Evolutionary conservation across 2,113 vertebrate genomes (phyloP).

Genomic region (Clinocottus analis): DNA sequence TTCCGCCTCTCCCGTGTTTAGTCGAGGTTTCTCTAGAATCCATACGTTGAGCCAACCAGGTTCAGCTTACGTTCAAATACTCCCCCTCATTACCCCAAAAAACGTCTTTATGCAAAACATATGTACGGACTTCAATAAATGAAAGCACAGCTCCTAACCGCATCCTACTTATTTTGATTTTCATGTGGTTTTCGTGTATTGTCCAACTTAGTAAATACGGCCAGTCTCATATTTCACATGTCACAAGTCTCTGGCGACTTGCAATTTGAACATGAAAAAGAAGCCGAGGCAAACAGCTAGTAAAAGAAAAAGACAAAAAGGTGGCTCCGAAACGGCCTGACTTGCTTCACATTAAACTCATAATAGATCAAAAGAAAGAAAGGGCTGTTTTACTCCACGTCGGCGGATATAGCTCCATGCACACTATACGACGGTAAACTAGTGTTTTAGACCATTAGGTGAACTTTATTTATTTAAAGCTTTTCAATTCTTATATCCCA

Average conservation of each 20-base stretch:
- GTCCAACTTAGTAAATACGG: slow-evolving; percentile 81
- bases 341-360: slow-evolving; percentile 46
- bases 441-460: slow-evolving; percentile 13
- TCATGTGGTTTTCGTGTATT: slow-evolving; percentile 86
- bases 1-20: slow-evolving; percentile 36
- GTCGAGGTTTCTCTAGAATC: slow-evolving; percentile 51
- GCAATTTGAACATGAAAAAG: slow-evolving; percentile 74
- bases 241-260: slow-evolving; percentile 70
- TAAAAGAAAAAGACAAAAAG: slow-evolving; percentile 28
- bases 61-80: slow-evolving; percentile 78
- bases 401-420: neutral
- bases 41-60: slow-evolving; percentile 66
- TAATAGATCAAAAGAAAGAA: slow-evolving; percentile 34
- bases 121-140: slow-evolving; percentile 84
- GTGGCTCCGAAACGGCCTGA: slow-evolving; percentile 28
- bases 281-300: slow-evolving; percentile 59
- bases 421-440: slow-evolving; percentile 16
- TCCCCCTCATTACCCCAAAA: slow-evolving; percentile 77
- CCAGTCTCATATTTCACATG: slow-evolving; percentile 76
- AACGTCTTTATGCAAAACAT: slow-evolving; percentile 87
- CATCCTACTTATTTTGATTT: slow-evolving; percentile 85
- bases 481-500: neutral
- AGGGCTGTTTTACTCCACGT: slow-evolving; percentile 1
- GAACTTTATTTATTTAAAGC: neutral
- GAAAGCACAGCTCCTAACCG: slow-evolving; percentile 82